Base-by-base conservation (phyloP, 2,797 vertebrate species). In the Tragelaphus oryx region DNA sequence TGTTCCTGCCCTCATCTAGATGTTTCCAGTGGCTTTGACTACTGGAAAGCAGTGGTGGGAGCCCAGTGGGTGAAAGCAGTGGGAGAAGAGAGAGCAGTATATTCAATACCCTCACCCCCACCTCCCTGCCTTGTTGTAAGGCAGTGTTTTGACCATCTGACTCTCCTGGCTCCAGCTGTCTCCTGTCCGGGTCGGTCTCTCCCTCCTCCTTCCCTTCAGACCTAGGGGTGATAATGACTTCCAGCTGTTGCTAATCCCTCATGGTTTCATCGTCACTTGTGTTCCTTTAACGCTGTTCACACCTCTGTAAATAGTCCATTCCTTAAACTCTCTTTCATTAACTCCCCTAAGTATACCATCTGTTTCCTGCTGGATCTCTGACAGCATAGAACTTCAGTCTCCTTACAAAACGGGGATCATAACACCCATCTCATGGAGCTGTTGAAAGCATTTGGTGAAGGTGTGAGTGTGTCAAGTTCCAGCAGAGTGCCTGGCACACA, bases 341-440 rank as follows among this genome's bases (percentile, higher is more conserved):
- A 91, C 46, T 30, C 54, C 33, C 50, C 14, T 22, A 33, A 37
- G 68, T 26, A 50, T 5, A 0, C 78, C 79, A 44, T 37, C 59
- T 91, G 59, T 75, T 84, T 95, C 54, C 88, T 92, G 65, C 13
- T 96, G 68, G 17, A 60, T 54, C 17, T 33, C 88, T 83, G 75
- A 41, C 26, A 57, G 50, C 13, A n/a, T 10, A 85, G 52, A 37
- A 81, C 44, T 74, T 95, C 12, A 52, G 79, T 71, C 33, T 87
- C 30, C 26, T 92, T 60, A 75, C 44, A 33, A 80, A 95, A 79
- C 1, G n/a, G 26, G 30, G n/a, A 24, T 50, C 18, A 33, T 8
- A 17, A 79, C 6, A 3, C 50, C 60, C 14, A 22, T 44, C n/a
- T 54, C 68, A 22, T 0, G 41, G 41, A 46, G 28, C 52, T 80